Base-by-base conservation (phyloP, 2,113 vertebrate species). In the Oncorhynchus nerka region DNA sequence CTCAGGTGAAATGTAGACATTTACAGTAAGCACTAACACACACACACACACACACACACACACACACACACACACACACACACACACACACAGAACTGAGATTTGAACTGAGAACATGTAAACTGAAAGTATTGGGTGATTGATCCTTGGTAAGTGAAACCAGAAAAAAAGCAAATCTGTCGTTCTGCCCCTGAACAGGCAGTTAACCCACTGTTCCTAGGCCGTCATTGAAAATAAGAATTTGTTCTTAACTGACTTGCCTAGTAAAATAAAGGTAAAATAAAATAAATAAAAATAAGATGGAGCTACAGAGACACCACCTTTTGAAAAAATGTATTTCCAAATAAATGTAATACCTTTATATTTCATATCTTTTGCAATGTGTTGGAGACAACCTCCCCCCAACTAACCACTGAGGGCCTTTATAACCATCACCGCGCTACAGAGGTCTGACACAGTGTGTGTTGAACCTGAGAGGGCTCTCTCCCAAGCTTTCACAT, bases 401-500 rank as follows among this genome's bases (percentile, higher is more conserved):
- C 28, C 5, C 64, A 72, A 61, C 69, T 55, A 55, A 57, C 68
- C 30, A 13, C 75, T 70, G 24, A 69, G 69, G 51, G 39, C 24
- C 48, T 68, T 16, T 64, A 16, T 73, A 55, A 55, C 13, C 15
- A 55, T 16, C 61, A 65, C 57, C 80, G 76, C 70, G 1, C 45
- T 48, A 19, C 68, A 70, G 75, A 70, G 67, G n/a, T 67, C 67
- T 84, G 87, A 86, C 83, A 85, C 81, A 28, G 77, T 81, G 85
- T 86, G 80, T 84, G 78, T 83, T 90, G 86, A 88, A 88, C 82
- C 83, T 90, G 78, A 82, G 84, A 81, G 88, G 88, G 74, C 91
- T 90, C 86, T 91, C 94, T 92, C 93, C 92, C 92, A 89, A 89
- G 90, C 90, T 93, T 95, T 94, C 93, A 95, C 95, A 95, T 95